Conservation (phyloP, 92 coral and sea anemone genomes). For the Ricordea florida region DNA sequence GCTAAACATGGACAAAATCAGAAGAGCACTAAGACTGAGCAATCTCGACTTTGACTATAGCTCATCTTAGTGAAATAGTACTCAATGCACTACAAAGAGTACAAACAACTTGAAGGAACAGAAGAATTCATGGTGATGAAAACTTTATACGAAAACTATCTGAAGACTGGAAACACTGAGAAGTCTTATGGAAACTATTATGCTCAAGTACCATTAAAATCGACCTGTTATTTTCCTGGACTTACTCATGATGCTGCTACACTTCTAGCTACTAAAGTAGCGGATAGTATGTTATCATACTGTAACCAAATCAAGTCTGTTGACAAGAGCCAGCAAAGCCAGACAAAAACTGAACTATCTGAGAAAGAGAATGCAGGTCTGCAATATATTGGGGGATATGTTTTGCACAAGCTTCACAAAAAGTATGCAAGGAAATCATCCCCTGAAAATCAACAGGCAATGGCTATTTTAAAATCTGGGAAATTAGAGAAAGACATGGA, state of each 20-base stretch:
- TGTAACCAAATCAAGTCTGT: slow-evolving; percentile 23
- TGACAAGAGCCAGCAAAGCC: not conserved
- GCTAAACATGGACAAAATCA: slow-evolving; percentile 40
- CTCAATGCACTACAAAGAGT: not conserved
- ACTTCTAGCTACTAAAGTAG: slow-evolving; percentile 64
- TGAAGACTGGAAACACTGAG: slow-evolving; percentile 56
- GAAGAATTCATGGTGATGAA: slow-evolving; percentile 28
- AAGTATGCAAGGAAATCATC: not conserved
- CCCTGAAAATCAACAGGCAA: slow-evolving; percentile 54
- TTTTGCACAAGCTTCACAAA: slow-evolving; percentile 49
- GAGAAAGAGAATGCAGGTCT: slow-evolving; percentile 40
- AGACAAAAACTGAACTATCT: not conserved
- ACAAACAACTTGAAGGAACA: slow-evolving; percentile 19
- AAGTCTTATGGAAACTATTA: slow-evolving; percentile 58
- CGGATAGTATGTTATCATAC: slow-evolving; percentile 52
- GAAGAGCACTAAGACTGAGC: slow-evolving; percentile 18
- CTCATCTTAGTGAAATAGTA: slow-evolving; percentile 12
- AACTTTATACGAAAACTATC: slow-evolving; percentile 12
- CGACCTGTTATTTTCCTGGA: slow-evolving; percentile 52
- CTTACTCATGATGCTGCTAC: slow-evolving; percentile 64
- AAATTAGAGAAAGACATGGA: slow-evolving; percentile 12
- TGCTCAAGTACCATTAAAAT: slow-evolving; percentile 39
- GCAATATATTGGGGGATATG: slow-evolving; percentile 63
- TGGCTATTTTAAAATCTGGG: slow-evolving; percentile 57
- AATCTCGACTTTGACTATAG: slow-evolving; percentile 26